Evolutionary conservation across 1,140 invertebrate genomes (phyloP).

Genomic region (Caenorhabditis tropicalis): DNA sequence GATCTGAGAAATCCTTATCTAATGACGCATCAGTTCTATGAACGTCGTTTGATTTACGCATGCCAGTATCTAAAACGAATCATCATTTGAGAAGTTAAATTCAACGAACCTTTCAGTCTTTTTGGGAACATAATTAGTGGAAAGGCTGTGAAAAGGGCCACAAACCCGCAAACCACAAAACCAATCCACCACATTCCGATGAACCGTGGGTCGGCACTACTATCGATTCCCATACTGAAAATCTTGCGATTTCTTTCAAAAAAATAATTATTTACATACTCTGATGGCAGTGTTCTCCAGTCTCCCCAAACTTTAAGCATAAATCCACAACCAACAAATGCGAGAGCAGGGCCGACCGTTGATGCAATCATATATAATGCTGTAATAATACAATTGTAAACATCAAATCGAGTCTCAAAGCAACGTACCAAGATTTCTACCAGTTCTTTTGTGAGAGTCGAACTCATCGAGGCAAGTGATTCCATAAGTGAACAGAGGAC

Average conservation of each 20-base stretch:
- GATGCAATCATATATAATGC: conserved; percentile 47
- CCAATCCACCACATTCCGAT: conserved; percentile 54
- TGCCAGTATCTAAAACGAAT: conserved; percentile 38
- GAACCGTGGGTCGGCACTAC: conserved; percentile 43
- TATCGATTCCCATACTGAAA: conserved; percentile 44
- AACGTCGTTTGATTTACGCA: conserved; percentile 45
- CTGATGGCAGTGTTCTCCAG: conserved; percentile 6
- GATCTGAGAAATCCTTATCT: conserved; percentile 45
- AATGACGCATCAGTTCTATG: conserved; percentile 28
- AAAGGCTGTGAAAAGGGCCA: conserved; percentile 30
- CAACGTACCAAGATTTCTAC: conserved; percentile 36
- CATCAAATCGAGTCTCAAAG: not conserved
- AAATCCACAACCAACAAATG: conserved; percentile 48
- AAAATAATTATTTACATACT: not conserved
- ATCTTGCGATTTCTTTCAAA: not conserved
- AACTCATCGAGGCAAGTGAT: conserved; percentile 48
- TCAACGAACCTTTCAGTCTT: conserved; percentile 46
- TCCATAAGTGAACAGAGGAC: conserved; percentile 51
- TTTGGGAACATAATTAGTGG: conserved; percentile 46
- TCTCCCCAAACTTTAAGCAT: conserved; percentile 50
- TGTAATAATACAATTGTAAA: not conserved
- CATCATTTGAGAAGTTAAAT: too few species aligned
- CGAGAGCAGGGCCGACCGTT: conserved; percentile 51
- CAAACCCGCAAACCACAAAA: conserved; percentile 42
- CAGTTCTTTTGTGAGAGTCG: conserved; percentile 50